A percentile compares a stretch with the other conserved stretches of the same genome.
phyloP scores from a whole-genome alignment of 2,888 invertebrate species.

The Theretra japonica region DNA sequence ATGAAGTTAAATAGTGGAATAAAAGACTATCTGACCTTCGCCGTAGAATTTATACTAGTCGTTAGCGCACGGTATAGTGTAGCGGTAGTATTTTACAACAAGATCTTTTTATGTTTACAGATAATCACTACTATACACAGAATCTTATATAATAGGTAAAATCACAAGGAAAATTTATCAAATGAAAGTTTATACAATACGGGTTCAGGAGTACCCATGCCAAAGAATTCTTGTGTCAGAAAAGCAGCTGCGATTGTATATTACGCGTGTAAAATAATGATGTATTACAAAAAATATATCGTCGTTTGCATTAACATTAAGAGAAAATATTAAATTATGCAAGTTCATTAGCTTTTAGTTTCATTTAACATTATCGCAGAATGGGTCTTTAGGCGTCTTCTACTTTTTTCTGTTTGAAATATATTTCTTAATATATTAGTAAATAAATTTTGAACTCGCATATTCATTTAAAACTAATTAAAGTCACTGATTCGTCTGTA shows the following conservation, averaged over 20 bases:
- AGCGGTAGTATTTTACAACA: constrained; percentile 7
- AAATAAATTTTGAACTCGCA: too few relatives aligned
- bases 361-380: too few relatives aligned
- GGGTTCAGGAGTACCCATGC: background rate
- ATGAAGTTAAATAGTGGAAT: constrained; percentile 4
- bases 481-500: too few relatives aligned
- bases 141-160: background rate
- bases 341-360: too few relatives aligned
- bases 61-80: background rate
- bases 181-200: background rate
- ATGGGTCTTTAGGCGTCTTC: too few relatives aligned
- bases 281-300: constrained; percentile 6
- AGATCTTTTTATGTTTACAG: background rate
- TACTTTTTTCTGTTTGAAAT: too few relatives aligned
- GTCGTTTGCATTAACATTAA: background rate
- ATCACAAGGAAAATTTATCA: too few relatives aligned
- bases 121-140: background rate
- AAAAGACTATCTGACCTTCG: background rate
- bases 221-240: background rate
- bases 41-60: background rate
- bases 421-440: too few relatives aligned
- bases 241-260: constrained; percentile 13
- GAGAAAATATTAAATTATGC: too few relatives aligned
- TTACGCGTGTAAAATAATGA: background rate
- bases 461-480: too few relatives aligned